Evolutionary conservation across 2,888 invertebrate species (phyloP).

Genomic region (Halocaridina rubra): DNA sequence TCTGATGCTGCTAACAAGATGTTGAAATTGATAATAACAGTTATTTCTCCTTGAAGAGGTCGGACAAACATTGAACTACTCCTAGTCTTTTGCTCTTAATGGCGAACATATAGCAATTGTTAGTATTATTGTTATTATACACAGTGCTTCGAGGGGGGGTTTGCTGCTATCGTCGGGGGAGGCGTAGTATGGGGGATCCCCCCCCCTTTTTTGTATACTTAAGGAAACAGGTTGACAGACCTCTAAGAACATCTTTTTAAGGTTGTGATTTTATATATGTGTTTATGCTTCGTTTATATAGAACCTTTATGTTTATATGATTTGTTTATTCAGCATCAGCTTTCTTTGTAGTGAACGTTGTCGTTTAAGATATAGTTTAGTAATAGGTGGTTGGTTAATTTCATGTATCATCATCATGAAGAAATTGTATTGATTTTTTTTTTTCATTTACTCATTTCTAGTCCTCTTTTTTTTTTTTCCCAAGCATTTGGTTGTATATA

Average conservation of each 20-base stretch:
- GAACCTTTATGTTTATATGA: too few relatives aligned
- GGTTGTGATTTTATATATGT: not conserved
- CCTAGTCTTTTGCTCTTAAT: constrained; percentile 41
- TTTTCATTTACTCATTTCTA: not conserved
- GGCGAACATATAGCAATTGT: constrained; percentile 47
- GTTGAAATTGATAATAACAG: constrained; percentile 37
- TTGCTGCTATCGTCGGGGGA: not conserved
- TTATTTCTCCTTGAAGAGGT: constrained; percentile 44
- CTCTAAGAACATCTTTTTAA: not conserved
- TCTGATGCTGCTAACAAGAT: too few relatives aligned
- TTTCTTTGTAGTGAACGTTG: too few relatives aligned
- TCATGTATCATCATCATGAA: too few relatives aligned
- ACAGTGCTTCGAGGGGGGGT: not conserved
- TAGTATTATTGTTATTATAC: too few relatives aligned
- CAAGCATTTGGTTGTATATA: too few relatives aligned
- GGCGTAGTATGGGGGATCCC: not conserved
- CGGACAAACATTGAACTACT: constrained; percentile 46
- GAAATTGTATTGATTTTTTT: too few relatives aligned
- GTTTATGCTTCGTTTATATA: not conserved
- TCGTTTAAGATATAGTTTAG: too few relatives aligned
- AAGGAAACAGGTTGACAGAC: too few relatives aligned
- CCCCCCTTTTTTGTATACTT: not conserved
- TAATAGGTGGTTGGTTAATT: too few relatives aligned
- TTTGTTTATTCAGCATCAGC: too few relatives aligned
- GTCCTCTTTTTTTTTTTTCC: not conserved